Percentiles rank a stretch among this genome's conserved stretches.
Evolutionary conservation across 2,113 vertebrate genomes (phyloP).

Genomic region (Toxotes chatareus): DNA sequence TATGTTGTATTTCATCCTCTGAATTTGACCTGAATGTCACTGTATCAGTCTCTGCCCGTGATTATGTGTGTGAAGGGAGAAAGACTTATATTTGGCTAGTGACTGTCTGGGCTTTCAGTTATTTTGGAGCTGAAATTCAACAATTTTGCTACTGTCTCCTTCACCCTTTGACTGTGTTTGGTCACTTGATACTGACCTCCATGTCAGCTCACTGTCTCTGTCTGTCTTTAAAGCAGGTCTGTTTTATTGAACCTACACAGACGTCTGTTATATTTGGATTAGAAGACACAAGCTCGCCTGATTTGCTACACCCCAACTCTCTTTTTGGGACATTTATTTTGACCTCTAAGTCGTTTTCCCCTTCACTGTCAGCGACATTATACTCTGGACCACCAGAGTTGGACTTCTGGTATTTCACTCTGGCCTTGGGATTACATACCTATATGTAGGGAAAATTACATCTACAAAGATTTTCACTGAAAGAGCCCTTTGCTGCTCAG

Average conservation of each 20-base stretch:
- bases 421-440: slow-evolving; percentile 42
- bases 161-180: slow-evolving; percentile 30
- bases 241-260: slow-evolving; percentile 43
- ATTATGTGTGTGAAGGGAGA: slow-evolving; percentile 24
- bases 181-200: slow-evolving; percentile 53
- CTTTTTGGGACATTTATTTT: slow-evolving; percentile 62
- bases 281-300: slow-evolving; percentile 30
- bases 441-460: slow-evolving; percentile 51
- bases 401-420: slow-evolving; percentile 71
- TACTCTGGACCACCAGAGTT: slow-evolving; percentile 69
- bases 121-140: slow-evolving; percentile 23
- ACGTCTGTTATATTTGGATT: slow-evolving; percentile 70
- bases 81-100: slow-evolving; percentile 11
- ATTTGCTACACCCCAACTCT: slow-evolving; percentile 46
- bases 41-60: slow-evolving; percentile 11
- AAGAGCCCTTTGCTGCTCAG: slow-evolving; percentile 9
- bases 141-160: slow-evolving; percentile 29
- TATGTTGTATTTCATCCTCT: slow-evolving; percentile 29
- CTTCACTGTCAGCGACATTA: slow-evolving; percentile 63
- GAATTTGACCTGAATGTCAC: slow-evolving; percentile 28
- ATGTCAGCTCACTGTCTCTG: slow-evolving; percentile 35
- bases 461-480: slow-evolving; percentile 31
- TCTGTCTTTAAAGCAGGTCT: slow-evolving; percentile 29
- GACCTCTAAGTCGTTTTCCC: slow-evolving; percentile 65
- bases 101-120: slow-evolving; percentile 14